Evolutionary conservation across 2,888 invertebrate species (phyloP).

Genomic region (Acrobasis repandana): DNA sequence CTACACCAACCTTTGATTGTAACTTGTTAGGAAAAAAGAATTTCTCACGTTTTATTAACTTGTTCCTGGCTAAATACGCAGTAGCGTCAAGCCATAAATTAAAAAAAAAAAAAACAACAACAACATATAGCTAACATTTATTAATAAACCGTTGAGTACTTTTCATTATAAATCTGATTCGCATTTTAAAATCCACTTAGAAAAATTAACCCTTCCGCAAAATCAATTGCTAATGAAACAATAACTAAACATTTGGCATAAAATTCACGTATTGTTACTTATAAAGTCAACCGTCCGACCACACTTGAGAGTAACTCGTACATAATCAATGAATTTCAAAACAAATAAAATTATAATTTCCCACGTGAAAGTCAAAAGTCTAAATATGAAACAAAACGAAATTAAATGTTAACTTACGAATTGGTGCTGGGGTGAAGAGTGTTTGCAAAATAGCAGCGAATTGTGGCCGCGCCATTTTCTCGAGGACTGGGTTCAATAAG

Average conservation of each 20-base stretch:
- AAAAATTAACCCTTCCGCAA: background rate
- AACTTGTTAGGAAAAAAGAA: too few species aligned
- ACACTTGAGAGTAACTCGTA: background rate
- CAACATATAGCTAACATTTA: too few species aligned
- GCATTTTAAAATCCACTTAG: background rate
- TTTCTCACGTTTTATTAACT: too few species aligned
- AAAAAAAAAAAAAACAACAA: too few species aligned
- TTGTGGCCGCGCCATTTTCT: slow-evolving; percentile 68
- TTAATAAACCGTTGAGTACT: too few species aligned
- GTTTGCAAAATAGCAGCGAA: slow-evolving; percentile 77
- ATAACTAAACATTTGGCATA: background rate
- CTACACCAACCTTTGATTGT: too few species aligned
- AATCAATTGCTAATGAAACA: slow-evolving; percentile 1
- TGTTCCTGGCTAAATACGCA: too few species aligned
- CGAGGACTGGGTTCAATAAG: slow-evolving; percentile 40
- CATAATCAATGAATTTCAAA: background rate
- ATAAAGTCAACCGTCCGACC: background rate
- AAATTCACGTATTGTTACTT: background rate
- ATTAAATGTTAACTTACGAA: slow-evolving; percentile 54
- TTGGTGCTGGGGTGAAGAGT: slow-evolving; percentile 56
- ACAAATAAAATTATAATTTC: slow-evolving; percentile 37
- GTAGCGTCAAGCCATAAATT: too few species aligned
- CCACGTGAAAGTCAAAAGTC: slow-evolving; percentile 51
- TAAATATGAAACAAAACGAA: slow-evolving; percentile 56
- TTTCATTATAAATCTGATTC: background rate